These are phyloP conservation scores for Austrolebias charrua DNA, from an alignment of 2,797 vertebrate species.

Conservation along the genomic window DNA sequence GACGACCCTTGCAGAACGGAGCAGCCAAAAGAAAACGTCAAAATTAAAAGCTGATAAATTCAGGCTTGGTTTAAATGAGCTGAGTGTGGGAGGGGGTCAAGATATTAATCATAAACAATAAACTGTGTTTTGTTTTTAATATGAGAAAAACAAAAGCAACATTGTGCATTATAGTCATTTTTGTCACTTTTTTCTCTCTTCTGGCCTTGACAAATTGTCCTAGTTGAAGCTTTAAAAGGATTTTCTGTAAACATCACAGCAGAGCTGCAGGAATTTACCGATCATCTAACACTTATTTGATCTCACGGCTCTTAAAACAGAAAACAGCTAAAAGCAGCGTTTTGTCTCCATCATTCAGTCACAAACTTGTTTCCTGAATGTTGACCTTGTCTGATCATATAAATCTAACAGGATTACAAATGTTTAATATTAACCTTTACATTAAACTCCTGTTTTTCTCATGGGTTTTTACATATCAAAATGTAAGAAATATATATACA, in stretches of 20 bases:
- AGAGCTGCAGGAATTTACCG: slow-evolving; percentile 32
- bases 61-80: slow-evolving; percentile 21
- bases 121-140: slow-evolving; percentile 11
- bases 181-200: slow-evolving; percentile 1
- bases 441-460: too few species aligned
- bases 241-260: slow-evolving; percentile 18
- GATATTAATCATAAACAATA: slow-evolving; percentile 13
- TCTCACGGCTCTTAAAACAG: slow-evolving; percentile 55
- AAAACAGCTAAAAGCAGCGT: slow-evolving; percentile 38
- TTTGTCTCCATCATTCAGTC: slow-evolving; percentile 35
- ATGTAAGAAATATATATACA: too few species aligned
- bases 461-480: too few species aligned
- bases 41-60: slow-evolving; percentile 1
- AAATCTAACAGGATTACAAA: too few species aligned
- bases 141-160: not conserved
- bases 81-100: slow-evolving; percentile 4
- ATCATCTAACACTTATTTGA: slow-evolving; percentile 32
- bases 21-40: too few species aligned
- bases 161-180: slow-evolving; percentile 5
- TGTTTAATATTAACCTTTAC: too few species aligned
- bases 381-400: not conserved
- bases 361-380: slow-evolving; percentile 5
- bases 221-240: slow-evolving; percentile 30
- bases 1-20: too few species aligned
- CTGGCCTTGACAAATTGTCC: slow-evolving; percentile 22